Evolutionary conservation across 2,888 invertebrate genomes (phyloP).

Genomic region (Timema podura): DNA sequence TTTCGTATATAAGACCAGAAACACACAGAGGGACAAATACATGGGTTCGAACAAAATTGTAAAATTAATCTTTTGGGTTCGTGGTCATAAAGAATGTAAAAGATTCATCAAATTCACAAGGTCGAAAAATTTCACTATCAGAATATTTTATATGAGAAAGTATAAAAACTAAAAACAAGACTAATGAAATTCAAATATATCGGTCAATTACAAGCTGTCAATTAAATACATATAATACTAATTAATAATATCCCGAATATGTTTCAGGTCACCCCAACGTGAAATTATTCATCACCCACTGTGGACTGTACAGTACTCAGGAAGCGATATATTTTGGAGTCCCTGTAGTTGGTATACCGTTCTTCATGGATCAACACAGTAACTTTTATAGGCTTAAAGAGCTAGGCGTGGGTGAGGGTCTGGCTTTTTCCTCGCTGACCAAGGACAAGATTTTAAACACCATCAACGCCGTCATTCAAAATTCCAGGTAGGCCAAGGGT

Average conservation of each 20-base stretch:
- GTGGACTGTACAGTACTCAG: slow-evolving; percentile 49
- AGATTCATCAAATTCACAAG: no score
- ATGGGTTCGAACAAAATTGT: no score
- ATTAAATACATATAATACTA: no score
- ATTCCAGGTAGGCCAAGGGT: not conserved
- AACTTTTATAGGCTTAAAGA: slow-evolving; percentile 39
- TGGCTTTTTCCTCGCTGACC: slow-evolving; percentile 34
- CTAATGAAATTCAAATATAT: no score
- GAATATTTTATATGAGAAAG: no score
- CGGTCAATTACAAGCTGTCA: no score
- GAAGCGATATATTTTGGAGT: slow-evolving; percentile 49
- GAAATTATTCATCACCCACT: slow-evolving; percentile 48
- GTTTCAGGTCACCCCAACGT: slow-evolving; percentile 46
- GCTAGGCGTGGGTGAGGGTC: slow-evolving; percentile 40
- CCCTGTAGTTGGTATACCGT: slow-evolving; percentile 51
- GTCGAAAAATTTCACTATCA: no score
- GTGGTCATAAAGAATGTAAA: no score
- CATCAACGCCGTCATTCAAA: not conserved
- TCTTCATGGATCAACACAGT: slow-evolving; percentile 49
- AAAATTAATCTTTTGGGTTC: no score
- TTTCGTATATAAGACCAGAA: no score
- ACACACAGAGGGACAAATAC: no score
- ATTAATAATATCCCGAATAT: not conserved
- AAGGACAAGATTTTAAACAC: slow-evolving; percentile 33
- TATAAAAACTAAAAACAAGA: no score